Evolutionary conservation across 2,113 vertebrate species (phyloP), one percentile per base, ranked within the genome.

Genomic region (Sardina pilchardus): DNA sequence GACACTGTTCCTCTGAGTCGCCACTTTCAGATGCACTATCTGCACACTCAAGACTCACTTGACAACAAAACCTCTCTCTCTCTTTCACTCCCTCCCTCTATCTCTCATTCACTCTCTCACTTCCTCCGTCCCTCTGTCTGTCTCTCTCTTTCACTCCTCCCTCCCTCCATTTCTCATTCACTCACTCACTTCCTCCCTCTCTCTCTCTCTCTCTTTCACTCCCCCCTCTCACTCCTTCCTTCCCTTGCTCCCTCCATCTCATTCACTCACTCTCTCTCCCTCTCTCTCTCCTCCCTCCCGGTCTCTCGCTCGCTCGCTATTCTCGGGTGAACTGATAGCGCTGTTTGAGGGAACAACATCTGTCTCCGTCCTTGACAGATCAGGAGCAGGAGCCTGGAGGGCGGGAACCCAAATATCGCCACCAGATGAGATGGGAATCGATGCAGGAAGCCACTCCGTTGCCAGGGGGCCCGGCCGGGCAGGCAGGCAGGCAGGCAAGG

Each of bases 361-460:
- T 86, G 87, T 88, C 26, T 86, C 89, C 89, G 91, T 92, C 92
- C 93, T 93, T 93, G 92, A 90, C 89, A 86, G 89, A 63, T 85
- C 53, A 59, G 53, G 53, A 24, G 82, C 78, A 47, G 81, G 86
- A 87, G 87, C 89, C 91, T 91, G 34, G 36, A 89, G 91, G 91
- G 90, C 88, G 89, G 87, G 86, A 92, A 93, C 89, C 90, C 90
- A 93, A 92, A 94, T 93, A 93, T 92, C 87, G 82, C 83, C 83
- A 89, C 88, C 30, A 78, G 88, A 91, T 91, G 92, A 90, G 93
- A 93, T 92, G 90, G 93, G 94, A 94, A 94, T 94, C 93, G 93
- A 95, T 94, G 90, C 90, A 91, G 93, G 91, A 93, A 92, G 91
- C 92, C 88, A 91, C 92, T 93, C 88, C 91, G 90, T 89, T 93